Conservation (phyloP, 1,140 invertebrate species). For the Propsilocerus akamusi region DNA sequence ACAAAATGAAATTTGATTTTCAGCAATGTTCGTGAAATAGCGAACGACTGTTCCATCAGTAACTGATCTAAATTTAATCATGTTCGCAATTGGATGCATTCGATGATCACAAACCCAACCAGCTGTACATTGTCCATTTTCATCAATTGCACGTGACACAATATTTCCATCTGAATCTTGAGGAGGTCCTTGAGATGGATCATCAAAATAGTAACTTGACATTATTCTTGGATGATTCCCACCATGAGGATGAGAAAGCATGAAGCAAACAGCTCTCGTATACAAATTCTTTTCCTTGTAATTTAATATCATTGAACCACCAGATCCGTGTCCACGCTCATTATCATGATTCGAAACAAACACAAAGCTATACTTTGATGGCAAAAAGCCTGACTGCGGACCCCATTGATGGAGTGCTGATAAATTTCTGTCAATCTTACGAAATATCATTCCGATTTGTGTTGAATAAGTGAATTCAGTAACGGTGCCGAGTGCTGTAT, state of each 20-base stretch:
- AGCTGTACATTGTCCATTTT: slow-evolving; percentile 43
- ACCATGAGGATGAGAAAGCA: slow-evolving; percentile 70
- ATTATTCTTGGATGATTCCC: slow-evolving; percentile 46
- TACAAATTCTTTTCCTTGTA: slow-evolving; percentile 37
- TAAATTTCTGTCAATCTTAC: slow-evolving; percentile 25
- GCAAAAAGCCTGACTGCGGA: slow-evolving; percentile 32
- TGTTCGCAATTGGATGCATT: slow-evolving; percentile 64
- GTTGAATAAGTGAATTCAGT: slow-evolving; percentile 45
- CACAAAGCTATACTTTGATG: slow-evolving; percentile 30
- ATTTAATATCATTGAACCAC: slow-evolving; percentile 32
- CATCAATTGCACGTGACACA: slow-evolving; percentile 38
- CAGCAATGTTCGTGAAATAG: slow-evolving; percentile 55
- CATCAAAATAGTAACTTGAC: slow-evolving; percentile 48
- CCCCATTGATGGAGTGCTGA: slow-evolving; percentile 33
- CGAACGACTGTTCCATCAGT: slow-evolving; percentile 31
- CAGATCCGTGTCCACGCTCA: slow-evolving; percentile 33
- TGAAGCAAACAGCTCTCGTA: slow-evolving; percentile 58
- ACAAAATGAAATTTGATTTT: slow-evolving; percentile 59
- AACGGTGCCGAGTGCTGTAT: slow-evolving; percentile 41
- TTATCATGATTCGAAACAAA: slow-evolving; percentile 48
- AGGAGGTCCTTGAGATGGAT: slow-evolving; percentile 39
- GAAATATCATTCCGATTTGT: slow-evolving; percentile 26
- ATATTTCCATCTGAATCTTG: slow-evolving; percentile 42
- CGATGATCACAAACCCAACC: slow-evolving; percentile 84
- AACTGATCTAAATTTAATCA: slow-evolving; percentile 55